Conservation (phyloP, 92 coral and sea anemone genomes). For the Epizoanthus illoricatus region DNA sequence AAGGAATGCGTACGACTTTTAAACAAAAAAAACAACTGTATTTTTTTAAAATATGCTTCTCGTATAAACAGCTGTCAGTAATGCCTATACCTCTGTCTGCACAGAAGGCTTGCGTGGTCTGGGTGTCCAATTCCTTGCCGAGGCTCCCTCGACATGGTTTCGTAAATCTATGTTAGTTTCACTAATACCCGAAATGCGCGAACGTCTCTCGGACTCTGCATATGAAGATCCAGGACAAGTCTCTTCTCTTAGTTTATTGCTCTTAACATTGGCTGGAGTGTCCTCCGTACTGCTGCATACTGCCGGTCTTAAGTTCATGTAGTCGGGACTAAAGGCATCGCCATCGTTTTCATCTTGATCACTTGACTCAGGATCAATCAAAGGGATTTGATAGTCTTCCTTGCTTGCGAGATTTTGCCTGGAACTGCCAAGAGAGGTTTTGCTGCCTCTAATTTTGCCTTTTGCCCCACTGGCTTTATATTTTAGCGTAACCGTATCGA, state of each 20-base stretch:
- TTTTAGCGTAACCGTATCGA: neutral
- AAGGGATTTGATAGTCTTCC: slow-evolving; percentile 10
- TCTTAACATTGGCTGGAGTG: neutral
- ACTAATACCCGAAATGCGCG: neutral
- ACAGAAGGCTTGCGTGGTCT: neutral
- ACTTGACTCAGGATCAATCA: slow-evolving; percentile 18
- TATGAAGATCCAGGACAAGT: neutral
- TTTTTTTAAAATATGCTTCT: too few species aligned
- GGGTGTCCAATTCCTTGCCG: neutral
- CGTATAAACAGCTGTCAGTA: too few species aligned
- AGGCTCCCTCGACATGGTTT: neutral
- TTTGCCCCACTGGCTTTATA: neutral
- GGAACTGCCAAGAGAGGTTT: slow-evolving; percentile 12
- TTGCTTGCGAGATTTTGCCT: slow-evolving; percentile 16
- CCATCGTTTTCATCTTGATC: slow-evolving; percentile 14
- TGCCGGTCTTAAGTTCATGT: slow-evolving; percentile 19
- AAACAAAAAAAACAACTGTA: too few species aligned
- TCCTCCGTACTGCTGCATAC: neutral
- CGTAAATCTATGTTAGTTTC: neutral
- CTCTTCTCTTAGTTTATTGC: neutral
- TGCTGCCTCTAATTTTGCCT: slow-evolving; percentile 21
- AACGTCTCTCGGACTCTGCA: neutral
- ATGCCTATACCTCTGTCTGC: slow-evolving; percentile 16
- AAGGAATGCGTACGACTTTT: too few species aligned
- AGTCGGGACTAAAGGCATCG: slow-evolving; percentile 7